These are phyloP conservation scores for Pardalotus punctatus DNA, from an alignment of 2,113 vertebrate genomes.

Conservation along the genomic window DNA sequence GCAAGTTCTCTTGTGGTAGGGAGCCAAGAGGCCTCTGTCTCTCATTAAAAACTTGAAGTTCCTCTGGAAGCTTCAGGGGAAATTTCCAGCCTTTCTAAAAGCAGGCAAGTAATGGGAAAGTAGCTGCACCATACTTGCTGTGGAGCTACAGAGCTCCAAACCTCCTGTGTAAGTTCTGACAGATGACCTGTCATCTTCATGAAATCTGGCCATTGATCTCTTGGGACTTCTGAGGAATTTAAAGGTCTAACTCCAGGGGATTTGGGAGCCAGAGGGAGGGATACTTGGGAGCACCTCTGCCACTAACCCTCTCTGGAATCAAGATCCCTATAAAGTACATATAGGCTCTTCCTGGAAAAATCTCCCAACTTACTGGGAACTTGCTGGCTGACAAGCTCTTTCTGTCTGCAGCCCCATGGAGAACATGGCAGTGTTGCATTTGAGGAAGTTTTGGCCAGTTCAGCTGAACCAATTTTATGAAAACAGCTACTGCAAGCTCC, in stretches of 20 bases:
- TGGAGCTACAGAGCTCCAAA: background rate
- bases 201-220: background rate
- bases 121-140: background rate
- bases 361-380: background rate
- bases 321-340: background rate
- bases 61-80: background rate
- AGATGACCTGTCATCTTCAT: background rate
- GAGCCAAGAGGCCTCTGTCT: background rate
- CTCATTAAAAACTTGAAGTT: background rate
- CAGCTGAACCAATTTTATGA: background rate
- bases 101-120: background rate
- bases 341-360: background rate
- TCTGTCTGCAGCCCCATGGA: background rate
- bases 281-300: background rate
- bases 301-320: background rate
- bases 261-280: background rate
- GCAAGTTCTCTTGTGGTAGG: background rate
- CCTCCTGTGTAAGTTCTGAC: background rate
- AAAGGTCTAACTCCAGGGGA: background rate
- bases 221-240: background rate
- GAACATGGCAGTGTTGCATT: background rate
- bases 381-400: background rate
- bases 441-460: background rate
- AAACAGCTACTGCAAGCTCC: background rate
- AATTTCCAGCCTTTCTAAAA: background rate